Evolutionary conservation across 2,797 vertebrate species (phyloP).

Genomic region (Phrynocephalus guinanensis): DNA sequence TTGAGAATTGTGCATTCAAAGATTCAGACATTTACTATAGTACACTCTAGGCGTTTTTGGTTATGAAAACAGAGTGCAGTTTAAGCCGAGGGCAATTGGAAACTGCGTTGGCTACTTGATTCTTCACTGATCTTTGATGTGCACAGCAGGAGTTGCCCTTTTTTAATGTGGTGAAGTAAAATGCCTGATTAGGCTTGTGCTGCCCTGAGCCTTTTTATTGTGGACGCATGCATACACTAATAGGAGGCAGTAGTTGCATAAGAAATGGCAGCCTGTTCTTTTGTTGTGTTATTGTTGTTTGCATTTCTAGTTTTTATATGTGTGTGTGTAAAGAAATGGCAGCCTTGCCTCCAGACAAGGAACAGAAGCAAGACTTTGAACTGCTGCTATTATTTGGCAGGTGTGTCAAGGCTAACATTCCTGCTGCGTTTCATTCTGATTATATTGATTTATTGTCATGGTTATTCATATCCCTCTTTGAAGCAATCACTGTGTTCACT

Average conservation of each 20-base stretch:
- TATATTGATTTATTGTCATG: neutral
- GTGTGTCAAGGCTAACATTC: neutral
- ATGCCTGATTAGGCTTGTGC: conserved; percentile 2
- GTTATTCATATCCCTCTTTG: too few relatives aligned
- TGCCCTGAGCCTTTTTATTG: neutral
- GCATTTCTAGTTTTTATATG: too few relatives aligned
- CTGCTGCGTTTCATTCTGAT: conserved; percentile 2
- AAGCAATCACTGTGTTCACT: too few relatives aligned
- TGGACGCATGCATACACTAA: neutral
- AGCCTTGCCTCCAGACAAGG: neutral
- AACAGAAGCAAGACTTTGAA: neutral
- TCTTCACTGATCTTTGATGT: neutral
- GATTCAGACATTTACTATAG: too few relatives aligned
- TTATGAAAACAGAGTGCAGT: neutral
- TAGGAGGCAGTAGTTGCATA: neutral
- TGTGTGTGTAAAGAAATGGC: neutral
- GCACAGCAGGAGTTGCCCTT: fast-evolving
- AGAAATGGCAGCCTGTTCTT: neutral
- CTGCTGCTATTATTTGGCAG: neutral
- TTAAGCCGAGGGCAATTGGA: neutral
- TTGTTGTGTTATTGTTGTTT: too few relatives aligned
- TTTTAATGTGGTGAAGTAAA: neutral
- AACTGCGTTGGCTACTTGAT: neutral
- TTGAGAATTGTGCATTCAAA: neutral
- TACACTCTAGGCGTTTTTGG: neutral